Base-by-base conservation (phyloP, 2,113 vertebrate species). In the Eonycteris spelaea region DNA sequence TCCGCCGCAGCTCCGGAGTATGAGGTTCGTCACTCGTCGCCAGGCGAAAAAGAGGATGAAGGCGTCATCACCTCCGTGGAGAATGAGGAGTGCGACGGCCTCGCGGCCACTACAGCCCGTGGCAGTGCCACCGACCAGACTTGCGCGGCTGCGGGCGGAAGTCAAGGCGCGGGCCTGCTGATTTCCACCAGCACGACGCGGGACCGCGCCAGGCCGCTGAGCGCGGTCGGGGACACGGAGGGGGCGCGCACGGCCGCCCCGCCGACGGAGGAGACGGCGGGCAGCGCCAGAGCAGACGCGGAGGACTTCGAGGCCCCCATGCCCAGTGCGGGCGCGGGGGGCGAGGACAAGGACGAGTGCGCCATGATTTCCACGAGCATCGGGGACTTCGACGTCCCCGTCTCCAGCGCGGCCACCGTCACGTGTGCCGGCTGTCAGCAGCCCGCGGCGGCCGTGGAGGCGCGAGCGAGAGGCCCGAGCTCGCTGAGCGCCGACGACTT, bases 341-440 rank as follows among this genome's bases (percentile, higher is more conserved):
- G 85, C 35, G 97, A 97, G 35, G 98, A 98, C 43, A 99, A 98
- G 53, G 98, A 99, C 19, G 98, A 99, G 40, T 99, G 98, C 30
- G 97, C 98, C 65, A 97, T 98, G 97, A 99, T 98, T 95, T 98
- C 98, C 80, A 99, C 98, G 2, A 99, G 98, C 98, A 96, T 99
- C 48, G 83, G 97, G 53, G 98, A 98, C 68, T 98, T 97, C 11
- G 98, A 98, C 53, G 94, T 96, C 95, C 98, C 98, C 6, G 98
- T 98, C 88, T 98, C 98, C 57, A 98, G 98, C 3, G 98, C 96
- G 0, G 5, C 86, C 1, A 38, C 97, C 59, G 0, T 90, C 84
- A 97, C 86, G 38, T 96, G 70, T n/a, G 48, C 48, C 0, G 61
- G 95, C n/a, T 77, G 65, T 88, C 95, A 89, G 21, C 97, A 97